Evolutionary conservation across 2,888 invertebrate species (phyloP).

Genomic region (Camponotus fellah): DNA sequence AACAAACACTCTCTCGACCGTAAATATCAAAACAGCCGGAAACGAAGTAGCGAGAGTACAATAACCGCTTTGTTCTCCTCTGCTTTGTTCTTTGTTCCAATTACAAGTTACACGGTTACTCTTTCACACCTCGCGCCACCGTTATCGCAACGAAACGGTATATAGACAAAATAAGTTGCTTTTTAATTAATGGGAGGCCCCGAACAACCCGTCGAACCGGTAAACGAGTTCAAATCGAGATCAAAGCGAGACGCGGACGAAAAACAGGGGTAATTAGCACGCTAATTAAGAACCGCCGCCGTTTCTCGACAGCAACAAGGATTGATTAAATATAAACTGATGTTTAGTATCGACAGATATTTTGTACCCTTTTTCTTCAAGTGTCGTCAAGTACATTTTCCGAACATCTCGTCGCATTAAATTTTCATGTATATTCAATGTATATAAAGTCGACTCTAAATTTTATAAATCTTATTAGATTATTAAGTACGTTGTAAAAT

Average conservation of each 20-base stretch:
- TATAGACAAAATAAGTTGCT: conserved; percentile 42
- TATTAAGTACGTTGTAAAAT: background rate
- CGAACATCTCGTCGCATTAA: background rate
- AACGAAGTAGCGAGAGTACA: conserved; percentile 38
- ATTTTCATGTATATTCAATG: background rate
- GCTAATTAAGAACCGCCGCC: conserved; percentile 50
- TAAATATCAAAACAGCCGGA: conserved; percentile 40
- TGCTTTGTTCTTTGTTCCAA: conserved; percentile 53
- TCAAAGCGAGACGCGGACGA: conserved; percentile 41
- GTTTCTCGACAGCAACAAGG: conserved; percentile 10
- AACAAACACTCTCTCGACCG: conserved; percentile 31
- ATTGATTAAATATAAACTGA: conserved; percentile 21
- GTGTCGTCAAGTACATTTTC: background rate
- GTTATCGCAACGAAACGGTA: conserved; percentile 1
- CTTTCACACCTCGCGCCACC: conserved; percentile 34
- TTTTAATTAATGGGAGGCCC: conserved; percentile 66
- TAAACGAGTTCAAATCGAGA: background rate
- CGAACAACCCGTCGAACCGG: conserved; percentile 36
- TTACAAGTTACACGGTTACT: conserved; percentile 56
- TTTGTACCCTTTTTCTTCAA: background rate
- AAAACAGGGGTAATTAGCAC: conserved; percentile 56
- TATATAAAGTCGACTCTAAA: background rate
- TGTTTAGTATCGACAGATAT: background rate
- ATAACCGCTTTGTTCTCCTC: conserved; percentile 44
- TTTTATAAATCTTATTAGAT: background rate